Conservation (phyloP, 1,140 invertebrate genomes). For the Drosophila serrata region DNA sequence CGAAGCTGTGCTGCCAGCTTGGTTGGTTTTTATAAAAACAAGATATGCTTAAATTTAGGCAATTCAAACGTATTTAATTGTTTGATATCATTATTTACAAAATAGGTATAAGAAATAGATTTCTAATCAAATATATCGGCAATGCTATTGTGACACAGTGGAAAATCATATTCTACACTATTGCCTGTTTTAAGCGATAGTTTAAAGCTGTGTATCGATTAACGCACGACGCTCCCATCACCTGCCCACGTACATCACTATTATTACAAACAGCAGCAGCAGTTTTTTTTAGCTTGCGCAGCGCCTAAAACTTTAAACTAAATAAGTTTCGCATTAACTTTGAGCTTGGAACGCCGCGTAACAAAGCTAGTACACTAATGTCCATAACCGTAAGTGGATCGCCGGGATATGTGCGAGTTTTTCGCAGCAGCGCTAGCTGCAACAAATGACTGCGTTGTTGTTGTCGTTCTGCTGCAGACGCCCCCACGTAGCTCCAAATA, state of each 20-base stretch:
- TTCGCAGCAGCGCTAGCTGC: background rate
- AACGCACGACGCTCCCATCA: background rate
- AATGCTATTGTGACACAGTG: background rate
- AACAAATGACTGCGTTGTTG: constrained; percentile 21
- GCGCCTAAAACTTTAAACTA: constrained; percentile 52
- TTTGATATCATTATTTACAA: background rate
- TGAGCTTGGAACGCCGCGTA: constrained; percentile 59
- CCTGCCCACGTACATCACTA: constrained; percentile 28
- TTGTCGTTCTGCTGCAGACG: constrained; percentile 39
- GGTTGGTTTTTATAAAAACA: constrained; percentile 12
- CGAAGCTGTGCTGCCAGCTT: background rate
- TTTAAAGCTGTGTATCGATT: constrained; percentile 1
- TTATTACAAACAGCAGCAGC: constrained; percentile 71
- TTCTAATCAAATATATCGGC: background rate
- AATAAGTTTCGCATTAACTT: constrained; percentile 47
- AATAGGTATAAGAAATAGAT: background rate
- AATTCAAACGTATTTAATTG: background rate
- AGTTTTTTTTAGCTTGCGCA: constrained; percentile 64
- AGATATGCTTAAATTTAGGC: background rate
- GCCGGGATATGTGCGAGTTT: background rate
- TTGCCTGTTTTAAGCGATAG: background rate
- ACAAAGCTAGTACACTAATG: constrained; percentile 76
- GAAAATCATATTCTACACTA: background rate
- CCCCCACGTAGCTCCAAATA: constrained; percentile 71
- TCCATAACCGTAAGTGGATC: constrained; percentile 81